Conservation (phyloP, 2,113 vertebrate genomes). For the Saimiri boliviensis region DNA sequence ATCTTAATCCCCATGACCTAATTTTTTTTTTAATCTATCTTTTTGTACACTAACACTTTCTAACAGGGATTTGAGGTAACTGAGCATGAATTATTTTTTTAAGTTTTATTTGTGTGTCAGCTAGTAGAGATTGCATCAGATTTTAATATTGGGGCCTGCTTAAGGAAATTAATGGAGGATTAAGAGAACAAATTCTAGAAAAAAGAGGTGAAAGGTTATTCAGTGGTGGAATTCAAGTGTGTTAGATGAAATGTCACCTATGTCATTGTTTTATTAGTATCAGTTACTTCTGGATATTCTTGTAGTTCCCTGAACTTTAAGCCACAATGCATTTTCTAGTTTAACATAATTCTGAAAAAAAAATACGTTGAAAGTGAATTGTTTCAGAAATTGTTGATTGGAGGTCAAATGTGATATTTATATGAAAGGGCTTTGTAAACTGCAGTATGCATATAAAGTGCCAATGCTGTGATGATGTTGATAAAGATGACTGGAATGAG, state of each 20-base stretch:
- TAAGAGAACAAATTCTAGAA: background rate
- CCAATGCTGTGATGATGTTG: background rate
- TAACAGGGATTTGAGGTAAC: slow-evolving; percentile 11
- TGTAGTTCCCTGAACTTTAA: slow-evolving; percentile 10
- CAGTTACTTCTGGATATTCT: background rate
- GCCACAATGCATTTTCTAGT: background rate
- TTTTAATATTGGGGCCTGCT: background rate
- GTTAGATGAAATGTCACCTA: background rate
- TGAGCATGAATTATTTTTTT: background rate
- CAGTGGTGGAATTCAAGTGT: background rate
- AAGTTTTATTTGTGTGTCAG: background rate
- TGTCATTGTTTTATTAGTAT: slow-evolving; percentile 17
- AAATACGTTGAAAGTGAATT: background rate
- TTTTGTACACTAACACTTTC: background rate
- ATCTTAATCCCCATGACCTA: background rate
- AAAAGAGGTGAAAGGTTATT: background rate
- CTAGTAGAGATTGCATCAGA: background rate
- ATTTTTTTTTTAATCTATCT: slow-evolving; percentile 25
- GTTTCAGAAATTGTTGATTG: background rate
- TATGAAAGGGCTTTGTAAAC: background rate
- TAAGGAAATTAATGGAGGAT: slow-evolving; percentile 18
- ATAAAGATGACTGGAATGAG: background rate
- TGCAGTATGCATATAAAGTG: background rate
- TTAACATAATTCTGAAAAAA: background rate
- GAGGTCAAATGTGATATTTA: background rate